Evolutionary conservation across 2,888 invertebrate species (phyloP).

Genomic region (Euplagia quadripunctaria): DNA sequence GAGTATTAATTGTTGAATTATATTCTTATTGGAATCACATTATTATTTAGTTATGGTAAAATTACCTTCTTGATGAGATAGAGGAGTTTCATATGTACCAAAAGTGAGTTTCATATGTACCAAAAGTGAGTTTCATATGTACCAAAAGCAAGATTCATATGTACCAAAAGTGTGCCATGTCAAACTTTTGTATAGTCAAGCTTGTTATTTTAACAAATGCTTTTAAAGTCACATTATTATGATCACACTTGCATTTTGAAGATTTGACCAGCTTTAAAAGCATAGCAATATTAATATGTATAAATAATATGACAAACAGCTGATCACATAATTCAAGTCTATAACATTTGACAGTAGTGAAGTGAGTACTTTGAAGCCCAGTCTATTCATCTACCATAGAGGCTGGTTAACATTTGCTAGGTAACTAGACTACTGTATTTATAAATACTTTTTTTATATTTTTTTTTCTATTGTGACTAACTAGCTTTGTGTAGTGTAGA

Average conservation of each 20-base stretch:
- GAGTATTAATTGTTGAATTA: neutral
- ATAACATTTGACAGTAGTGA: neutral
- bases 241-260: neutral
- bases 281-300: neutral
- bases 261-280: neutral
- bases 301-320: neutral
- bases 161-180: neutral
- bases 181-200: neutral
- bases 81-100: neutral
- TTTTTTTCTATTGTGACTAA: neutral
- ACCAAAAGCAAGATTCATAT: too few relatives aligned
- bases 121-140: neutral
- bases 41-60: neutral
- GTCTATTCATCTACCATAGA: neutral
- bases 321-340: neutral
- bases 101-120: neutral
- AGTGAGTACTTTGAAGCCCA: neutral
- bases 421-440: neutral
- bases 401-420: neutral
- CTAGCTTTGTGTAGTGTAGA: neutral
- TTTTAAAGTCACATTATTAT: neutral
- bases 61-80: neutral
- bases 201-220: neutral
- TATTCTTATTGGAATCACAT: slow-evolving; percentile 7
- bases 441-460: too few relatives aligned